Percentiles rank a stretch among this genome's conserved stretches.
phyloP scores from a whole-genome alignment of 2,113 vertebrate genomes.

The Podarcis raffonei region DNA sequence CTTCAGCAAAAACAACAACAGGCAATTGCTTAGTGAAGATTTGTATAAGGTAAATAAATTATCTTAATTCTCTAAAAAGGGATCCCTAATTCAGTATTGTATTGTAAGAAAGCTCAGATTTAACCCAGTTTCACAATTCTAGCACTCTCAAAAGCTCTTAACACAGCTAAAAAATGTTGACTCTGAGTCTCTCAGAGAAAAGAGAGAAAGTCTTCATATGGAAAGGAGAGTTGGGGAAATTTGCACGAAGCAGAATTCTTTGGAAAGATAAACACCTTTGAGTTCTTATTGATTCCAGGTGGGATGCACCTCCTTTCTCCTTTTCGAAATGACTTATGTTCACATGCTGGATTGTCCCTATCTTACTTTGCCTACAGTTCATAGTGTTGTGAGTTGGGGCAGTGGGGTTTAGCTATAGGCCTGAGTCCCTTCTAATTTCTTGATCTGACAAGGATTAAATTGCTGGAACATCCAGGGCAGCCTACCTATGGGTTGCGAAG shows the following conservation, averaged over 20 bases:
- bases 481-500: too few relatives aligned
- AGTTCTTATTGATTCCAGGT: not conserved
- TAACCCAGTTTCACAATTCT: not conserved
- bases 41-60: not conserved
- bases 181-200: too few relatives aligned
- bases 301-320: not conserved
- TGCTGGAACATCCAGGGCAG: too few relatives aligned
- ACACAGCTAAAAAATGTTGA: not conserved
- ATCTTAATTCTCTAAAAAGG: not conserved
- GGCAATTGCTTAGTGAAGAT: not conserved
- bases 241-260: not conserved
- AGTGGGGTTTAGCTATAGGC: too few relatives aligned
- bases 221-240: not conserved
- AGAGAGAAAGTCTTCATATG: not conserved
- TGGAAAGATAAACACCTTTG: not conserved
- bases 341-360: not conserved
- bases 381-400: not conserved
- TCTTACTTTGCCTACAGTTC: not conserved
- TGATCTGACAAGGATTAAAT: too few relatives aligned
- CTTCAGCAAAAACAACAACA: not conserved
- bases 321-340: not conserved
- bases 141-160: not conserved
- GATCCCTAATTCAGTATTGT: not conserved
- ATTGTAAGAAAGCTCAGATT: not conserved
- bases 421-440: too few relatives aligned